Evolutionary conservation across 1,140 invertebrate genomes (phyloP), one percentile per base, ranked within the genome.

Genomic region (Tetraneura akinire): DNA sequence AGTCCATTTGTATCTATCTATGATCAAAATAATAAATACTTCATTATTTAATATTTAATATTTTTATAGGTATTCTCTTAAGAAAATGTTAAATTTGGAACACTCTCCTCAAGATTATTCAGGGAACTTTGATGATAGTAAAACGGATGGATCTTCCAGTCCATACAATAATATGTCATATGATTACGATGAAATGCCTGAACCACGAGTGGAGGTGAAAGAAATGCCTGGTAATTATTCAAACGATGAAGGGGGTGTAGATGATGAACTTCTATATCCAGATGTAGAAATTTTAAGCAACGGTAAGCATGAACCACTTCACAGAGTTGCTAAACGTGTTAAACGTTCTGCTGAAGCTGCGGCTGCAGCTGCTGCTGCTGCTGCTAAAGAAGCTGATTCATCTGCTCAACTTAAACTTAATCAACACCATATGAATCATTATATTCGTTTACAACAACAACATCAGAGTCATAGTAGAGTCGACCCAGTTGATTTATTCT

Each of bases 11-110:
- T n/a, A n/a, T n/a, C n/a, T n/a, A n/a, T n/a, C n/a, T n/a, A n/a
- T n/a, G n/a, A n/a, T n/a, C n/a, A n/a, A n/a, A n/a, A n/a, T n/a
- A n/a, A n/a, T n/a, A n/a, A n/a, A n/a, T n/a, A n/a, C n/a, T n/a
- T n/a, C n/a, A n/a, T n/a, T n/a, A n/a, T n/a, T n/a, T n/a, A n/a
- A n/a, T n/a, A n/a, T n/a, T n/a, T n/a, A n/a, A n/a, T n/a, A n/a
- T n/a, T 5, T 62, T 62, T 16, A 9, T 55, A 78, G 74, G 23
- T 78, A 78, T 62, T 78, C 74, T 9, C 23, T 78, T 13, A 78
- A 78, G 23, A 78, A 62, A 60, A 78, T 78, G 74, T n/a, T 78
- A 14, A 78, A 78, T 3, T 26, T 78, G 42, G 74, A 78, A 78
- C 53, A 78, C 16, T 42, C 74, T 13, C 55, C 55, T 6, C 74